Percentiles rank a stretch among this genome's conserved stretches.
Conservation (phyloP, 1,140 invertebrate genomes). For the Cryptotermes secundus region DNA sequence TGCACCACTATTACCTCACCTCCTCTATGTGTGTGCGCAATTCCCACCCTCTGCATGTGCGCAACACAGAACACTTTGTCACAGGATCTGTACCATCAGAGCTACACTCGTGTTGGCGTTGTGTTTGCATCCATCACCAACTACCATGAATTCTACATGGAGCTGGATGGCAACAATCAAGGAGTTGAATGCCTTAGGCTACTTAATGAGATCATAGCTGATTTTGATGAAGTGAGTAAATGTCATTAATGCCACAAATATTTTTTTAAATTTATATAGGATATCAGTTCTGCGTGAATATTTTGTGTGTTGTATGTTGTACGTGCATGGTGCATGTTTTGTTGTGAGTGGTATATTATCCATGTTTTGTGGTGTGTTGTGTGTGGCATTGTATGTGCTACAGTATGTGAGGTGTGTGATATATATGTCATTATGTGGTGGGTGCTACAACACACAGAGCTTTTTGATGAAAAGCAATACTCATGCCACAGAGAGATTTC, state of each 20-base stretch:
- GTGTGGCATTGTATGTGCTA: too few relatives aligned
- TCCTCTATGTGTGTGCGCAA: not conserved
- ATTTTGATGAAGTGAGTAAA: constrained; percentile 82
- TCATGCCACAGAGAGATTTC: too few relatives aligned
- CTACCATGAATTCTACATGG: constrained; percentile 95
- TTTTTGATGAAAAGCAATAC: too few relatives aligned
- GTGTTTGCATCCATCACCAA: constrained; percentile 94
- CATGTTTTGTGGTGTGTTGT: too few relatives aligned
- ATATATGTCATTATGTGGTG: too few relatives aligned
- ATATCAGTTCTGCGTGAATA: too few relatives aligned
- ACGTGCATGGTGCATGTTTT: too few relatives aligned
- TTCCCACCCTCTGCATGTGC: constrained; percentile 22
- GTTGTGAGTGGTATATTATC: too few relatives aligned
- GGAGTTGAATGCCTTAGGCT: constrained; percentile 86
- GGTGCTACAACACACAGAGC: too few relatives aligned
- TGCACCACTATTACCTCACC: not conserved
- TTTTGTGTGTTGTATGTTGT: too few relatives aligned
- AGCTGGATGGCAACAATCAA: constrained; percentile 90
- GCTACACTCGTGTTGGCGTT: constrained; percentile 87
- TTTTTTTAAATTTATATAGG: too few relatives aligned
- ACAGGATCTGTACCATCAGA: constrained; percentile 93
- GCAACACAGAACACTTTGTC: constrained; percentile 51
- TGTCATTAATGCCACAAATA: not conserved
- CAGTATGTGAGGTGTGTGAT: too few relatives aligned
- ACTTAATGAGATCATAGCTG: constrained; percentile 87